These are phyloP conservation scores for Coreius guichenoti DNA, from an alignment of 2,797 vertebrate species.

Conservation along the genomic window DNA sequence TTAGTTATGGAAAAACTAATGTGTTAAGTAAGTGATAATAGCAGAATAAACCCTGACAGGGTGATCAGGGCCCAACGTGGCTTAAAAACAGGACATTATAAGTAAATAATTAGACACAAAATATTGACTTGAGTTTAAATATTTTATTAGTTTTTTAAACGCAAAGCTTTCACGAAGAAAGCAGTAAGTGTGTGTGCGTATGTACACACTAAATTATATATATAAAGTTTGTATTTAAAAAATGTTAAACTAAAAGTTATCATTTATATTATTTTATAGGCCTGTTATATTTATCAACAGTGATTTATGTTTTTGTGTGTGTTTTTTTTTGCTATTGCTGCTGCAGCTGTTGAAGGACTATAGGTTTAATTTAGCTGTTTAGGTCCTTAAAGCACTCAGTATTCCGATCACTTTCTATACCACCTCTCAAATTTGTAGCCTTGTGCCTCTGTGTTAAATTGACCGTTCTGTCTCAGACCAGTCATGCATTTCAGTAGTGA, in stretches of 20 bases:
- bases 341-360: slow-evolving; percentile 1
- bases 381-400: slow-evolving; percentile 43
- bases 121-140: too few species aligned
- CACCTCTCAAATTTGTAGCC: slow-evolving; percentile 51
- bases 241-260: background rate
- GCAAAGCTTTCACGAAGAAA: too few species aligned
- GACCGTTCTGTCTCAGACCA: slow-evolving; percentile 55
- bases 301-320: background rate
- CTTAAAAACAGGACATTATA: too few species aligned
- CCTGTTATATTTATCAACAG: background rate
- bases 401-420: slow-evolving; percentile 53
- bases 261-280: background rate
- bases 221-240: background rate
- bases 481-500: slow-evolving; percentile 54
- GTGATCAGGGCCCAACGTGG: too few species aligned
- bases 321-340: background rate
- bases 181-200: too few species aligned
- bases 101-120: too few species aligned
- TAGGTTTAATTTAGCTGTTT: slow-evolving; percentile 45
- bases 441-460: slow-evolving; percentile 51
- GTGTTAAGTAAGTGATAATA: too few species aligned
- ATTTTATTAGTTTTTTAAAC: too few species aligned
- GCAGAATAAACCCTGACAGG: too few species aligned
- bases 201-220: too few species aligned
- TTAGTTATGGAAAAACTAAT: background rate